These are phyloP conservation scores for Porites evermanni DNA, from an alignment of 92 coral and sea anemone species.

Conservation along the genomic window DNA sequence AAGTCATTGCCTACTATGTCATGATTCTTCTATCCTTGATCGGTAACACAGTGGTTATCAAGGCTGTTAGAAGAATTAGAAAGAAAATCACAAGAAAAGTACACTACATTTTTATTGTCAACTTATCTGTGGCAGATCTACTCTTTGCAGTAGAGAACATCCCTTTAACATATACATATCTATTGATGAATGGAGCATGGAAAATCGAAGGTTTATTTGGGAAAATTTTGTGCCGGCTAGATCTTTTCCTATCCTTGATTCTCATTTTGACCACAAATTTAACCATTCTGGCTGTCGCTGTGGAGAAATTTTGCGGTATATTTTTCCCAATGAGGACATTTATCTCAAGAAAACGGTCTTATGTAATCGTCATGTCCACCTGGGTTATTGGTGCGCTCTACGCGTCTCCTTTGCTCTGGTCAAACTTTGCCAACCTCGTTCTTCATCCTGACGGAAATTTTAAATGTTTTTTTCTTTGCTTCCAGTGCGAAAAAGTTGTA, in stretches of 20 bases:
- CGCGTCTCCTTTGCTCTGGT: slow-evolving; percentile 12
- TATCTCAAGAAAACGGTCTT: slow-evolving; percentile 25
- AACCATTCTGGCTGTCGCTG: slow-evolving; percentile 30
- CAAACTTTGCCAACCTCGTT: neutral
- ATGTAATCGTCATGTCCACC: neutral
- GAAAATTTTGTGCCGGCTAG: slow-evolving; percentile 11
- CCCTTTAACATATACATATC: neutral
- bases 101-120: slow-evolving; percentile 17
- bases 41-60: slow-evolving; percentile 42
- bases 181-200: slow-evolving; percentile 28
- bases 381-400: slow-evolving; percentile 22
- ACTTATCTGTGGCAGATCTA: slow-evolving; percentile 46
- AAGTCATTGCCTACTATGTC: slow-evolving; percentile 11
- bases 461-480: neutral
- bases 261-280: slow-evolving; percentile 16
- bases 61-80: slow-evolving; percentile 9
- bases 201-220: slow-evolving; percentile 21
- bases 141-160: slow-evolving; percentile 20
- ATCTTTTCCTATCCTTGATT: neutral
- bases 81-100: slow-evolving; percentile 7
- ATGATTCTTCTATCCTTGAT: slow-evolving; percentile 17
- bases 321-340: slow-evolving; percentile 20
- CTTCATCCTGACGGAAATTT: neutral
- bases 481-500: neutral
- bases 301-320: slow-evolving; percentile 23